These are phyloP conservation scores for Sinelater perroti DNA, from an alignment of 2,888 invertebrate species.

Conservation along the genomic window DNA sequence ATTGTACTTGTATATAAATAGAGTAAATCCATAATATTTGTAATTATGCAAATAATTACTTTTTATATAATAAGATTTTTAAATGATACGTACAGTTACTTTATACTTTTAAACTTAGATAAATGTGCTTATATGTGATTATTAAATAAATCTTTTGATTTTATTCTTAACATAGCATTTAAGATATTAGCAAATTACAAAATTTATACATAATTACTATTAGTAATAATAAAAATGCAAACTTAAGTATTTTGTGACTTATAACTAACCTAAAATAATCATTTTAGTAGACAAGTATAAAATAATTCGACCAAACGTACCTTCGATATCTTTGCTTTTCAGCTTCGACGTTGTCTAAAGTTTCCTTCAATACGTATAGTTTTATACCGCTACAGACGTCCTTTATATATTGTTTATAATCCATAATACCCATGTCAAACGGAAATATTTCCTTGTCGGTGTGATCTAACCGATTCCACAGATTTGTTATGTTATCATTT, in stretches of 20 bases:
- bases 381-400: conserved; percentile 45
- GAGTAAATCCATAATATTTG: too few species aligned
- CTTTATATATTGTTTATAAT: conserved; percentile 40
- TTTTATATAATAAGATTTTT: too few species aligned
- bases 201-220: conserved; percentile 1
- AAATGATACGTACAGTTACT: too few species aligned
- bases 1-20: too few species aligned
- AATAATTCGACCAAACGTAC: neutral
- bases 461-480: conserved; percentile 37
- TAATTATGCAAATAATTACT: too few species aligned
- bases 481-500: conserved; percentile 40
- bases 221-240: neutral
- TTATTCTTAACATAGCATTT: too few species aligned
- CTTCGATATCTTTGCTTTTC: conserved; percentile 15
- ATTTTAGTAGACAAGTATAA: neutral
- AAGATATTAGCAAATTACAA: too few species aligned
- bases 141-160: too few species aligned
- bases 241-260: neutral
- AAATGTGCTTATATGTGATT: too few species aligned
- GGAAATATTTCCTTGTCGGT: conserved; percentile 43
- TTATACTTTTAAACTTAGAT: too few species aligned
- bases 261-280: neutral
- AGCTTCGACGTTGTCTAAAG: conserved; percentile 32
- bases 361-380: conserved; percentile 48
- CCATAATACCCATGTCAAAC: conserved; percentile 45